Evolutionary conservation across 2,888 invertebrate genomes (phyloP).

Genomic region (Drosophila paracracens): DNA sequence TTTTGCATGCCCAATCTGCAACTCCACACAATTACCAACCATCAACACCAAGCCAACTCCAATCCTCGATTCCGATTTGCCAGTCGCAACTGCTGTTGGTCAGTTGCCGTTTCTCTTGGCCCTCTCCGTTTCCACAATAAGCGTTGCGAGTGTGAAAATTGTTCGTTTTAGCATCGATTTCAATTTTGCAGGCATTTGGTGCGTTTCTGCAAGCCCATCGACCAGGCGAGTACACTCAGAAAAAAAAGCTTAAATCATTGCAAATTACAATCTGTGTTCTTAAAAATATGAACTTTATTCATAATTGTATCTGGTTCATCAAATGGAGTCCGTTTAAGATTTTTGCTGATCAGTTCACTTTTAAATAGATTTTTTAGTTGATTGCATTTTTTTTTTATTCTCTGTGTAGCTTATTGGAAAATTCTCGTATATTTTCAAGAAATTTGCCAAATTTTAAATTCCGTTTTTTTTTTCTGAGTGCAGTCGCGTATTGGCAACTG

Average conservation of each 20-base stretch:
- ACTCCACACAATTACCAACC: neutral
- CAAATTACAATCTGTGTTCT: no score
- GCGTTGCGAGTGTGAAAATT: slow-evolving; percentile 57
- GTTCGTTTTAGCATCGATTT: slow-evolving; percentile 58
- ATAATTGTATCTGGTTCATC: neutral
- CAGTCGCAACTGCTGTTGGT: slow-evolving; percentile 4
- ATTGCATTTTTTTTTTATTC: neutral
- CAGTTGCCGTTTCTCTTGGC: slow-evolving; percentile 17
- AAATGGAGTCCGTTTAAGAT: neutral
- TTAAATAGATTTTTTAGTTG: neutral
- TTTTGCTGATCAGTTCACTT: neutral
- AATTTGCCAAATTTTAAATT: neutral
- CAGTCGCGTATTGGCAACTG: slow-evolving; percentile 3
- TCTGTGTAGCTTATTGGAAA: neutral
- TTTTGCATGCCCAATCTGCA: slow-evolving; percentile 35
- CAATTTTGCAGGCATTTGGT: slow-evolving; percentile 67
- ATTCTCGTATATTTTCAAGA: neutral
- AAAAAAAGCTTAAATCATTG: neutral
- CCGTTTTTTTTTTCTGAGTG: neutral
- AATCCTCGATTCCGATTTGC: neutral
- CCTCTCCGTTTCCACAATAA: slow-evolving; percentile 2
- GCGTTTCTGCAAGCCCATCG: slow-evolving; percentile 44
- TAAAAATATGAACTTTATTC: neutral
- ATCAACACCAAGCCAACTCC: neutral
- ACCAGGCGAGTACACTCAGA: neutral